These are phyloP conservation scores for Tenthredo livida DNA, from an alignment of 2,888 invertebrate species.

Conservation along the genomic window DNA sequence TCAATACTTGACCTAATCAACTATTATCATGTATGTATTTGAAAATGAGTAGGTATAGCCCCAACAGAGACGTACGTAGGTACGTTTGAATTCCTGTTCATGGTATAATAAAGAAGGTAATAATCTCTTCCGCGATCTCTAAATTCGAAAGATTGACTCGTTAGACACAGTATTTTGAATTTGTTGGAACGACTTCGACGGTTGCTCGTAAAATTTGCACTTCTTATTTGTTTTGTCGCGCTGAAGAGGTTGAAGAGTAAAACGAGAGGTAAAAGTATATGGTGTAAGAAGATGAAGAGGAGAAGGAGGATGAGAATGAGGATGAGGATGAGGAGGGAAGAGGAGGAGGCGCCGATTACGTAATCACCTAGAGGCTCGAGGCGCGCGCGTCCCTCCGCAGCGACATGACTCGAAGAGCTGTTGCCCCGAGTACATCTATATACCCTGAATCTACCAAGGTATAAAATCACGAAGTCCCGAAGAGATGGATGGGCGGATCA, in stretches of 20 bases:
- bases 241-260: not conserved
- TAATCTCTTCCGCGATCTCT: not conserved
- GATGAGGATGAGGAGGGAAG: constrained; percentile 47
- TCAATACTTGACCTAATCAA: not conserved
- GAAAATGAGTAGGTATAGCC: not conserved
- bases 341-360: constrained; percentile 48
- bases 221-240: constrained; percentile 43
- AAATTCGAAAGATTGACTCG: not conserved
- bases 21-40: not conserved
- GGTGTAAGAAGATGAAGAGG: constrained; percentile 42
- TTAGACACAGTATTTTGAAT: constrained; percentile 13
- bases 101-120: not conserved
- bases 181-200: constrained; percentile 5
- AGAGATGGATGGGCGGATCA: constrained; percentile 70
- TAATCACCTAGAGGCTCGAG: constrained; percentile 29
- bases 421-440: constrained; percentile 13
- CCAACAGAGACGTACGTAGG: not conserved
- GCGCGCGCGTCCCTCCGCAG: constrained; percentile 4
- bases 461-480: constrained; percentile 51
- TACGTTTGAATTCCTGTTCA: no score
- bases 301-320: constrained; percentile 33
- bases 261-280: not conserved
- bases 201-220: constrained; percentile 44
- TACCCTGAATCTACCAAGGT: not conserved
- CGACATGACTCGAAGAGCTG: not conserved